A percentile compares a stretch with the other conserved stretches of the same genome.
These are phyloP conservation scores for Heliangelus exortis DNA, from an alignment of 2,797 vertebrate species.

Conservation along the genomic window DNA sequence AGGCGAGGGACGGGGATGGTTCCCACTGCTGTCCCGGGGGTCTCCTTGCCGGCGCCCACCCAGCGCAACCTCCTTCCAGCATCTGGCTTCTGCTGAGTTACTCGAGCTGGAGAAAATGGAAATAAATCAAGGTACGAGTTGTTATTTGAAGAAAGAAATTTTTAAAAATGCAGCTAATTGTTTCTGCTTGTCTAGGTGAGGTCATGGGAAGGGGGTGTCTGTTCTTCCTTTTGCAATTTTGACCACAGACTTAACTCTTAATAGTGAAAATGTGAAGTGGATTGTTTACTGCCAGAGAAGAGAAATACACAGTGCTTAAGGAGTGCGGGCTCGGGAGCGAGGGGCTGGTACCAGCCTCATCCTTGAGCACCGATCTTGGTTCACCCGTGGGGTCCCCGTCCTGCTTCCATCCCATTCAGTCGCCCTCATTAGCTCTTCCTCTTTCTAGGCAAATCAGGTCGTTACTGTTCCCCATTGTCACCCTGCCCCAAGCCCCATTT, in stretches of 20 bases:
- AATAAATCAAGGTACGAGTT: not conserved
- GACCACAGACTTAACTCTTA: not conserved
- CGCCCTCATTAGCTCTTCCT: not conserved
- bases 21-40: not conserved
- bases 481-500: not conserved
- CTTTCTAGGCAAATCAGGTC: not conserved
- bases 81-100: not conserved
- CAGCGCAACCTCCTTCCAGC: not conserved
- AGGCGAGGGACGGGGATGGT: fast-evolving
- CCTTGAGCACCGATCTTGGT: not conserved
- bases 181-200: not conserved
- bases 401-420: not conserved
- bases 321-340: not conserved
- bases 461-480: not conserved
- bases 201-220: not conserved
- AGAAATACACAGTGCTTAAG: not conserved
- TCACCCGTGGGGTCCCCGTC: not conserved
- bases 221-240: not conserved
- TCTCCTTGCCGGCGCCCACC: not conserved
- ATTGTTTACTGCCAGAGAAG: not conserved
- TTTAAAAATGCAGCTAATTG: fast-evolving
- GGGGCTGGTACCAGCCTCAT: not conserved
- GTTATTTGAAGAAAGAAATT: not conserved
- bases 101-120: not conserved
- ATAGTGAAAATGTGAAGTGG: not conserved